A percentile compares a stretch with the other conserved stretches of the same genome.
These are phyloP conservation scores for Centropus bengalensis DNA, from an alignment of 2,113 vertebrate genomes.

Conservation along the genomic window DNA sequence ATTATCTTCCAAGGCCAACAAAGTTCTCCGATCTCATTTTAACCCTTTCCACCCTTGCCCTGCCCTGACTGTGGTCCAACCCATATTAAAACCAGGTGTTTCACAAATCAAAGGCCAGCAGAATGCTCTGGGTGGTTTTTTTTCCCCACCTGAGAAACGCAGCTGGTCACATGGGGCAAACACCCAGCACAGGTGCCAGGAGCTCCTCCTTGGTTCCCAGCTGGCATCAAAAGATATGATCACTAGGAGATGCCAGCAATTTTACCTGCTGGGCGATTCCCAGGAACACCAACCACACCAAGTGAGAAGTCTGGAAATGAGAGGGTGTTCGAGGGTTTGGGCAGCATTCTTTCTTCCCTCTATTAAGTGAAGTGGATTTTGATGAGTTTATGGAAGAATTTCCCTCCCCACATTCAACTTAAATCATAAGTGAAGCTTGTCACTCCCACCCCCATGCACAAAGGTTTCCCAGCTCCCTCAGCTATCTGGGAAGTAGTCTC, in stretches of 20 bases:
- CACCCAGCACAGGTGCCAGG: not conserved
- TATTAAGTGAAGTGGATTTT: slow-evolving; percentile 42
- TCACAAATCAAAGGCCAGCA: not conserved
- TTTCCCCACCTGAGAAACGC: not conserved
- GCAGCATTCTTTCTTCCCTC: slow-evolving; percentile 9
- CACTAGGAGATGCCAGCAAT: not conserved
- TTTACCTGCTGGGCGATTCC: not conserved
- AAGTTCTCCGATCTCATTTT: not conserved
- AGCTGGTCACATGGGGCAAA: not conserved
- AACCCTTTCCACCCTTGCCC: slow-evolving; percentile 21
- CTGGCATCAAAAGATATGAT: slow-evolving; percentile 19
- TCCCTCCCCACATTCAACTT: not conserved
- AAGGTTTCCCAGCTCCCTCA: not conserved
- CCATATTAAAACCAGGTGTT: not conserved
- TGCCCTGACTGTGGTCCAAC: not conserved
- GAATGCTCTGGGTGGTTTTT: not conserved
- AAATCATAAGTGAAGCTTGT: not conserved
- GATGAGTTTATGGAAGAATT: not conserved
- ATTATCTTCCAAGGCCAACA: slow-evolving; percentile 9
- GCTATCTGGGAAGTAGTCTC: not conserved
- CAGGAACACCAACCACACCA: not conserved
- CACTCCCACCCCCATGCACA: rapidly evolving
- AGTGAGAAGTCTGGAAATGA: slow-evolving; percentile 20
- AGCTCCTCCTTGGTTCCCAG: not conserved
- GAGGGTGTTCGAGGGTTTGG: slow-evolving; percentile 30